These are phyloP conservation scores for Gastracanthus pulcherrimus DNA, from an alignment of 2,888 invertebrate genomes.

Conservation along the genomic window DNA sequence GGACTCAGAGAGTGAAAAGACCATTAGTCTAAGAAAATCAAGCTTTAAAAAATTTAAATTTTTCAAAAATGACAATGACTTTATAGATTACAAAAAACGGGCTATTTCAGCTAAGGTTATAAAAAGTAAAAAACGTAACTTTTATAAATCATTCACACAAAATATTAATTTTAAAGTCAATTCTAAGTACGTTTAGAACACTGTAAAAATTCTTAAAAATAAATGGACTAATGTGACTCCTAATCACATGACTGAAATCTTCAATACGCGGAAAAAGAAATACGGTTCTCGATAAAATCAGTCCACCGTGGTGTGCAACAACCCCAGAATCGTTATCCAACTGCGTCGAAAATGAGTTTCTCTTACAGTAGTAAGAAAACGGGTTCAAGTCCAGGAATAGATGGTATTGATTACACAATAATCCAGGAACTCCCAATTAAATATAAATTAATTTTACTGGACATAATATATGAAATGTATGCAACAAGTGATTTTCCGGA, in stretches of 20 bases:
- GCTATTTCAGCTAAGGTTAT: background rate
- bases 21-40: constrained; percentile 40
- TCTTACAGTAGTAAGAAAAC: background rate
- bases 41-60: constrained; percentile 49
- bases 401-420: background rate
- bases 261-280: background rate
- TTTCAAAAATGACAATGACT: background rate
- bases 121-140: background rate
- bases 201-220: background rate
- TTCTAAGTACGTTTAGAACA: background rate
- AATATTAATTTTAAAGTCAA: background rate
- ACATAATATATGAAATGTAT: background rate
- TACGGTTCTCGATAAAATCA: background rate
- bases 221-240: background rate
- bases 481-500: no score
- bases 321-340: background rate
- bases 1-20: constrained; percentile 50
- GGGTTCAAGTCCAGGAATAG: background rate
- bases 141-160: background rate
- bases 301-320: background rate
- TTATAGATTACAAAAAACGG: background rate
- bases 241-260: background rate
- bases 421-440: no score
- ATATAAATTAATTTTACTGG: background rate
- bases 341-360: no score